A percentile compares a stretch with the other conserved stretches of the same genome.
Conservation (phyloP, 2,888 invertebrate species). For the Brachyptera risi region DNA sequence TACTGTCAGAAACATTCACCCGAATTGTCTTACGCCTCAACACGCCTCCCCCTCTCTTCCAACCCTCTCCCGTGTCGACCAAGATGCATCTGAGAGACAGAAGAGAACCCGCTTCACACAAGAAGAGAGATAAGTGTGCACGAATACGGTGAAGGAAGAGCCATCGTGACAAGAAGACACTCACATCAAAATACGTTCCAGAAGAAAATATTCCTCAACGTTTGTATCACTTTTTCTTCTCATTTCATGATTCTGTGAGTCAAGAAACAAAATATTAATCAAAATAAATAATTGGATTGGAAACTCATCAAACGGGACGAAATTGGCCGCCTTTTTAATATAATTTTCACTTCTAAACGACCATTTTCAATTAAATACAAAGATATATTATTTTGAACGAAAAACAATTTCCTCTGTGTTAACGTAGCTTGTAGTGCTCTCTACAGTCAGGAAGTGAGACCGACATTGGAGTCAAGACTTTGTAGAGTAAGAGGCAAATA, state of each 20-base stretch:
- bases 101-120: not conserved
- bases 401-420: no score
- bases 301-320: not conserved
- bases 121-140: not conserved
- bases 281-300: slow-evolving; percentile 3
- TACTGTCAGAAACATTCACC: slow-evolving; percentile 12
- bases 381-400: no score
- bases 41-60: not conserved
- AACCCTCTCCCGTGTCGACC: not conserved
- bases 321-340: not conserved
- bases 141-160: not conserved
- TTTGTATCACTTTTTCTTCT: not conserved
- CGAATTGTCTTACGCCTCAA: slow-evolving; percentile 9
- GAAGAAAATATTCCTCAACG: no score
- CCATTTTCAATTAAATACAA: no score
- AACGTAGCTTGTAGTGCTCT: no score
- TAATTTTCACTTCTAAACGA: not conserved
- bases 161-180: no score
- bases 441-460: no score
- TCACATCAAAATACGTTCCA: not conserved
- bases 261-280: not conserved
- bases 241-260: not conserved
- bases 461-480: no score
- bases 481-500: no score
- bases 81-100: no score